These are phyloP conservation scores for Oryzias melastigma DNA, from an alignment of 2,113 vertebrate genomes.

Conservation along the genomic window DNA sequence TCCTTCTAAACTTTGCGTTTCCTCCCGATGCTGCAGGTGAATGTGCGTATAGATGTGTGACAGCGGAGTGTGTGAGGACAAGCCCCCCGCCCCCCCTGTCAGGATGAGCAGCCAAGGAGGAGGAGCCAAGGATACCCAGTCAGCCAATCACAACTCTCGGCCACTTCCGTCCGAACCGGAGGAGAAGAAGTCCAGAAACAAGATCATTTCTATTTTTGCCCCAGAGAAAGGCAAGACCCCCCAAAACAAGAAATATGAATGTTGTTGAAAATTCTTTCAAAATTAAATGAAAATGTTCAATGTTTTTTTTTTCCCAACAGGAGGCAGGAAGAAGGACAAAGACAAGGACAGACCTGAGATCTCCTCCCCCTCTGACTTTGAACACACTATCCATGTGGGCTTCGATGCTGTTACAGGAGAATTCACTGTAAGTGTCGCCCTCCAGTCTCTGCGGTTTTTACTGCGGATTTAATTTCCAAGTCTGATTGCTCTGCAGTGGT, in stretches of 20 bases:
- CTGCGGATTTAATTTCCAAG: no score
- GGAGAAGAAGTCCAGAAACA: slow-evolving; percentile 90
- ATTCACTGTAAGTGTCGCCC: slow-evolving; percentile 87
- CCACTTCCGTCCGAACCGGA: slow-evolving; percentile 95
- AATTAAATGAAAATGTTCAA: slow-evolving; percentile 18
- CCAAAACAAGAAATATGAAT: background rate
- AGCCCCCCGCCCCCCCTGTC: slow-evolving; percentile 96
- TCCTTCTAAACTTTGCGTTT: slow-evolving; percentile 12
- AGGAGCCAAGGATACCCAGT: slow-evolving; percentile 86
- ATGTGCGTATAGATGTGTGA: slow-evolving; percentile 76
- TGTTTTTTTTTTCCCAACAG: slow-evolving; percentile 64
- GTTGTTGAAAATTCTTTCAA: background rate
- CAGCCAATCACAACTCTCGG: slow-evolving; percentile 89
- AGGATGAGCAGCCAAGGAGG: slow-evolving; percentile 94
- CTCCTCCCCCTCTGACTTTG: slow-evolving; percentile 95
- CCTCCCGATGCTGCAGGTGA: slow-evolving; percentile 37
- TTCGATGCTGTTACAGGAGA: slow-evolving; percentile 97
- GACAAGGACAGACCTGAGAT: slow-evolving; percentile 97
- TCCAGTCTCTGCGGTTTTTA: no score
- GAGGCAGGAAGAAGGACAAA: slow-evolving; percentile 90
- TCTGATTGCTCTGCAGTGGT: no score
- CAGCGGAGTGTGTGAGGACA: slow-evolving; percentile 83
- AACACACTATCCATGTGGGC: slow-evolving; percentile 97
- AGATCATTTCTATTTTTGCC: slow-evolving; percentile 96
- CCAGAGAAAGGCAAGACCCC: slow-evolving; percentile 86